A percentile compares a stretch with the other conserved stretches of the same genome.
Conservation (phyloP, 2,888 invertebrate species). For the Leptopterna dolabrata region DNA sequence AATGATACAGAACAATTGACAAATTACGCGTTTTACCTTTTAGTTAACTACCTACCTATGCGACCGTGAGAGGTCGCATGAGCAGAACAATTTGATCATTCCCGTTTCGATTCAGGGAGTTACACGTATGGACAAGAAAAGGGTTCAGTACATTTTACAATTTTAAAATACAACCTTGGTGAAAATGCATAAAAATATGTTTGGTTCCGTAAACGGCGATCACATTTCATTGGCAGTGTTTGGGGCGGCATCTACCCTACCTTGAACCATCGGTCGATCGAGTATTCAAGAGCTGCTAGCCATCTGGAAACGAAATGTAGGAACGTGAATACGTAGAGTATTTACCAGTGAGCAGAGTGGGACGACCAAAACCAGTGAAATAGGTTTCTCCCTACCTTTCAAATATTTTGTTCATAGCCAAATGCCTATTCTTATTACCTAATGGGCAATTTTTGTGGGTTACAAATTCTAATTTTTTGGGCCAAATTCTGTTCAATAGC, state of each 20-base stretch:
- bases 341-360: too few relatives aligned
- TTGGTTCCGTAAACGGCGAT: constrained; percentile 48
- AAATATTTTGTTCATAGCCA: too few relatives aligned
- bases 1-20: neutral
- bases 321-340: too few relatives aligned
- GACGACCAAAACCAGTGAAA: too few relatives aligned
- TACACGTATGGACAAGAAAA: neutral
- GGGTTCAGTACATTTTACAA: neutral
- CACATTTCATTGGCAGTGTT: constrained; percentile 59
- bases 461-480: too few relatives aligned
- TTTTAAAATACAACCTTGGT: constrained; percentile 42
- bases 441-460: too few relatives aligned
- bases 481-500: too few relatives aligned
- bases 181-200: constrained; percentile 55
- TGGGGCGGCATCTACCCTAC: constrained; percentile 59
- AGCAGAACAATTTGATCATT: neutral
- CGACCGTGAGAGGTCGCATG: neutral
- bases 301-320: constrained; percentile 74
- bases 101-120: neutral
- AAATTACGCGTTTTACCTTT: neutral
- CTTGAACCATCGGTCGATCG: constrained; percentile 84
- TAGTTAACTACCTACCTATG: neutral
- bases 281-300: constrained; percentile 93
- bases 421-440: too few relatives aligned
- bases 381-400: too few relatives aligned